phyloP scores from a whole-genome alignment of 1,140 invertebrate species.

The Euura lappo region DNA sequence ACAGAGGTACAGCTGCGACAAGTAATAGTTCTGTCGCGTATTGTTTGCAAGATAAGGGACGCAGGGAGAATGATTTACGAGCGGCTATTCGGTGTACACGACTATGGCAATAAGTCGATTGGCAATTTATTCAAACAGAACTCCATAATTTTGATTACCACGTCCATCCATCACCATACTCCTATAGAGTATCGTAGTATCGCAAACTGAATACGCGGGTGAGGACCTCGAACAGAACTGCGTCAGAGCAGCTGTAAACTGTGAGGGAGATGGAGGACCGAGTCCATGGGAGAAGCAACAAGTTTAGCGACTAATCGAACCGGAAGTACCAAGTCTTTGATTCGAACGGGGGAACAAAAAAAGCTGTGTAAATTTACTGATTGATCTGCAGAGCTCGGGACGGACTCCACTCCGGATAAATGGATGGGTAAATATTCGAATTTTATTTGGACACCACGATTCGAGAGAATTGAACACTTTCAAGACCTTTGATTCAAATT shows the following conservation, averaged over 20 bases:
- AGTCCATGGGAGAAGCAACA: conserved; percentile 2
- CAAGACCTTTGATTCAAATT: background rate
- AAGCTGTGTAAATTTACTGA: background rate
- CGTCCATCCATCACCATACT: background rate
- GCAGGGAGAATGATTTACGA: background rate
- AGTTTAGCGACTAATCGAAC: background rate
- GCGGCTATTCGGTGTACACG: background rate
- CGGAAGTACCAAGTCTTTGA: conserved; percentile 1
- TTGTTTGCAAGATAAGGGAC: background rate
- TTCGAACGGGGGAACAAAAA: background rate
- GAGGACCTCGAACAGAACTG: background rate
- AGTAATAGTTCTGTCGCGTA: conserved; percentile 7
- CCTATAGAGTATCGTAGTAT: no score
- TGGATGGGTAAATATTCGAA: background rate
- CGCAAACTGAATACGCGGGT: background rate
- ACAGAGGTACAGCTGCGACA: conserved; percentile 4
- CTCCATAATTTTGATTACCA: background rate
- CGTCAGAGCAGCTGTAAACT: background rate
- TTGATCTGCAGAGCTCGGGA: background rate
- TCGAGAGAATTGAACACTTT: background rate
- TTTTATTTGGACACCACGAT: background rate
- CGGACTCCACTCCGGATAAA: background rate
- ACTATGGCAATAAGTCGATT: background rate
- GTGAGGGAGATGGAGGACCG: background rate
- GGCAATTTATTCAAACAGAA: background rate